Evolutionary conservation across 2,888 invertebrate species (phyloP).

Genomic region (Chorisops tibialis): DNA sequence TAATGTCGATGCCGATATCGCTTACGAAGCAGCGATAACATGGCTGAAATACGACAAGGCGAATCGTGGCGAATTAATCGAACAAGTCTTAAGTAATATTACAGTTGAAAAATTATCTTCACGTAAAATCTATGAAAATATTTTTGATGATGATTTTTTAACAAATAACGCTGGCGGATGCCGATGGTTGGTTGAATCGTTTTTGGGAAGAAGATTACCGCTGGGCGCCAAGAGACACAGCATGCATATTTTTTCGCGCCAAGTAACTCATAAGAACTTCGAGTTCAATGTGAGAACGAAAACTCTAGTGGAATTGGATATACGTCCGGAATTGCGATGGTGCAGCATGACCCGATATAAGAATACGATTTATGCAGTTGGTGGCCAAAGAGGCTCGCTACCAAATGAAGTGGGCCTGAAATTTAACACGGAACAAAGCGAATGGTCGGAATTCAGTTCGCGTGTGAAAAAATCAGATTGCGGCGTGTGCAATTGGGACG

Average conservation of each 20-base stretch:
- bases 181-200: not conserved
- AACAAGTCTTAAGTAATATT: not conserved
- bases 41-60: constrained; percentile 7
- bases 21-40: not conserved
- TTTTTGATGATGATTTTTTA: not conserved
- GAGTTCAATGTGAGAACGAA: not conserved
- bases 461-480: not conserved
- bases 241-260: constrained; percentile 3
- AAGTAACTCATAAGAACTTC: not conserved
- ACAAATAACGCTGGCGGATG: not conserved
- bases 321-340: not conserved
- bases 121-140: not conserved
- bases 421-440: not conserved
- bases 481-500: not conserved
- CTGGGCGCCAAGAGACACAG: too few species aligned
- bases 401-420: not conserved
- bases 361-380: constrained; percentile 6
- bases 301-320: not conserved
- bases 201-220: not conserved
- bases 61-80: not conserved
- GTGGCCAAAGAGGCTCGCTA: not conserved
- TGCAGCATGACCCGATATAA: not conserved
- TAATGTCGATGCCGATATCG: not conserved
- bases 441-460: not conserved
- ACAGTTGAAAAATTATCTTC: not conserved